Percentiles rank a stretch among this genome's conserved stretches.
These are phyloP conservation scores for Drosophila macrothrix DNA, from an alignment of 2,888 invertebrate species.

Conservation along the genomic window DNA sequence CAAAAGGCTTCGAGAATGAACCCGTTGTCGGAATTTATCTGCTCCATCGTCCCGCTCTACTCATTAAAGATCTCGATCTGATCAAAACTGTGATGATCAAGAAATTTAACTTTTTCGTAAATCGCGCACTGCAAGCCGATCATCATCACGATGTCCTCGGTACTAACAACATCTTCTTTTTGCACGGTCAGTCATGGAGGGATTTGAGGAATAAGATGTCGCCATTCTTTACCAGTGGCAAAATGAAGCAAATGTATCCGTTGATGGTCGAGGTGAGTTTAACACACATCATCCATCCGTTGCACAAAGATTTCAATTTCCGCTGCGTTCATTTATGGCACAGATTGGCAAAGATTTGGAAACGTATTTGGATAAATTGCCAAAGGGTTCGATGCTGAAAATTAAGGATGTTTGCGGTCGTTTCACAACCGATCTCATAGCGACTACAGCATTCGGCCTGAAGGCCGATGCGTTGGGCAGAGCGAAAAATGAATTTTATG, in stretches of 20 bases:
- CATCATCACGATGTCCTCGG: conserved; percentile 83
- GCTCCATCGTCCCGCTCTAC: conserved; percentile 83
- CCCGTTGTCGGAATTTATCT: conserved; percentile 82
- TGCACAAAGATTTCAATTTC: no score
- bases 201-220: conserved; percentile 83
- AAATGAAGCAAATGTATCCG: conserved; percentile 83
- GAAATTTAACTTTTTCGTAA: conserved; percentile 84
- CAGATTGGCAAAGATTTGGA: conserved; percentile 70
- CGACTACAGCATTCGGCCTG: conserved; percentile 85
- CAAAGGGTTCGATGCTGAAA: conserved; percentile 5
- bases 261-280: conserved; percentile 73
- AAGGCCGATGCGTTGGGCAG: conserved; percentile 82
- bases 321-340: not conserved
- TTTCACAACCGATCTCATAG: conserved; percentile 84
- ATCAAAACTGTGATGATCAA: conserved; percentile 85
- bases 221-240: conserved; percentile 85
- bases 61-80: conserved; percentile 84
- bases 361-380: conserved; percentile 7
- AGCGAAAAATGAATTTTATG: conserved; percentile 82
- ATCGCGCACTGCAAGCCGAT: conserved; percentile 76
- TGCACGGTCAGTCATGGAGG: conserved; percentile 85
- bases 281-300: no score
- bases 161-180: conserved; percentile 83
- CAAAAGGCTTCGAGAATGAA: conserved; percentile 60
- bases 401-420: conserved; percentile 58